These are phyloP conservation scores for Astreopora myriophthalma DNA, from an alignment of 64 coral and sea anemone species.

Conservation along the genomic window DNA sequence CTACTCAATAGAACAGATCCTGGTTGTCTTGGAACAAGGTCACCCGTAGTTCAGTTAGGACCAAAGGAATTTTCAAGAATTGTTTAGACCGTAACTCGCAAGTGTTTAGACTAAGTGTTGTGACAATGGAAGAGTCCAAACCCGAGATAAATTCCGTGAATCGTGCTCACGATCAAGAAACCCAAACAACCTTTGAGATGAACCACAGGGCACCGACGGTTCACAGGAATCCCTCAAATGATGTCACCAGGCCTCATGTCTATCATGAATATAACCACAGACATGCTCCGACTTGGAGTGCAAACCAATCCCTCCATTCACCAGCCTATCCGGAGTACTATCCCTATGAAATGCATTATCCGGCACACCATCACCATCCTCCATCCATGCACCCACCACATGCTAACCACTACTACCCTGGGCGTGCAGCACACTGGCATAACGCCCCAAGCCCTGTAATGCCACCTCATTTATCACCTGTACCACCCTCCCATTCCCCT, in stretches of 20 bases:
- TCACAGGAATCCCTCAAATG: conserved; percentile 42
- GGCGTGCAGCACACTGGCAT: conserved; percentile 71
- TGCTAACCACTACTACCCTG: conserved; percentile 69
- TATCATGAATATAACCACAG: conserved; percentile 31
- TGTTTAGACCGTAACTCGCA: neutral
- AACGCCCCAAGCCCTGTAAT: conserved; percentile 66
- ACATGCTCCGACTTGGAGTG: conserved; percentile 47
- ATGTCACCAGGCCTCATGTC: conserved; percentile 35
- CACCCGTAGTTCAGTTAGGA: neutral
- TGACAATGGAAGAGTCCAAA: conserved; percentile 33
- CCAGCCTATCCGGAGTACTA: conserved; percentile 74
- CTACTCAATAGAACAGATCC: neutral
- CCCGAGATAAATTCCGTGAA: conserved; percentile 14
- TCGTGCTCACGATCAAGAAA: conserved; percentile 87
- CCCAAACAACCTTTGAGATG: conserved; percentile 96
- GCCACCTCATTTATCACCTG: conserved; percentile 38
- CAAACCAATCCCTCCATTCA: conserved; percentile 48
- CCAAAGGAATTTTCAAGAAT: neutral
- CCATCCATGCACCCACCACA: conserved; percentile 44
- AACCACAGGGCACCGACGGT: conserved; percentile 52
- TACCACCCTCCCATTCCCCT: conserved; percentile 12
- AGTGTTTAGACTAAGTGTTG: neutral
- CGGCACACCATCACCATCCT: conserved; percentile 57
- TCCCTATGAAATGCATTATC: conserved; percentile 75
- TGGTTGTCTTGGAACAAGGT: neutral